phyloP scores from a whole-genome alignment of 30 jellyfish, hydroid and myxozoan species.

The Hydractinia symbiolongicarpus region DNA sequence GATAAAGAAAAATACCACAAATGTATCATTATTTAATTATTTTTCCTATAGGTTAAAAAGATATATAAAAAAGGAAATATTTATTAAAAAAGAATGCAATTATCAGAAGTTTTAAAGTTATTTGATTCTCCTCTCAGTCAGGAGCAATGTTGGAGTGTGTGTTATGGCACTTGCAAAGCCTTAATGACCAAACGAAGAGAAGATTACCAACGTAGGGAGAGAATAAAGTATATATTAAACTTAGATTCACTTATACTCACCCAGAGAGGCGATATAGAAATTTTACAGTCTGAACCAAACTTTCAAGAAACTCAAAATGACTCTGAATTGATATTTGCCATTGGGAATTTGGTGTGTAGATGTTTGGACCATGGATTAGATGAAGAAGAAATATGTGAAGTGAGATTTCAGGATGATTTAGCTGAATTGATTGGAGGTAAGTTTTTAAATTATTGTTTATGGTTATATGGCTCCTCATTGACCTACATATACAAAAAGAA shows the following conservation, averaged over 20 bases:
- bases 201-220: constrained; percentile 37
- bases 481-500: too few relatives aligned
- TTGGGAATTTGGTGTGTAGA: constrained; percentile 61
- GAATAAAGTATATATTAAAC: constrained; percentile 22
- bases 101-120: constrained; percentile 44
- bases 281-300: constrained; percentile 35
- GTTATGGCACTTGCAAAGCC: constrained; percentile 43
- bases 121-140: constrained; percentile 80
- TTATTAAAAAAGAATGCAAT: constrained; percentile 39
- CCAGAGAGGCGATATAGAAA: constrained; percentile 50
- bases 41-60: not conserved
- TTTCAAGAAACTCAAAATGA: constrained; percentile 50
- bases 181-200: constrained; percentile 40
- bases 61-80: not conserved
- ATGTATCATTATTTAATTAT: too few relatives aligned
- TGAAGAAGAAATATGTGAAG: constrained; percentile 26
- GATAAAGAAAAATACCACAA: too few relatives aligned
- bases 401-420: constrained; percentile 47
- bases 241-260: constrained; percentile 45
- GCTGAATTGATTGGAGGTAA: constrained; percentile 62
- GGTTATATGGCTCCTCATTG: not conserved
- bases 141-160: constrained; percentile 88
- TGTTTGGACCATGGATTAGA: constrained; percentile 55
- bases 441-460: not conserved
- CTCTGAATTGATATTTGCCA: constrained; percentile 46